These are phyloP conservation scores for Drosophila fulvimacula DNA, from an alignment of 2,888 invertebrate species.

Conservation along the genomic window DNA sequence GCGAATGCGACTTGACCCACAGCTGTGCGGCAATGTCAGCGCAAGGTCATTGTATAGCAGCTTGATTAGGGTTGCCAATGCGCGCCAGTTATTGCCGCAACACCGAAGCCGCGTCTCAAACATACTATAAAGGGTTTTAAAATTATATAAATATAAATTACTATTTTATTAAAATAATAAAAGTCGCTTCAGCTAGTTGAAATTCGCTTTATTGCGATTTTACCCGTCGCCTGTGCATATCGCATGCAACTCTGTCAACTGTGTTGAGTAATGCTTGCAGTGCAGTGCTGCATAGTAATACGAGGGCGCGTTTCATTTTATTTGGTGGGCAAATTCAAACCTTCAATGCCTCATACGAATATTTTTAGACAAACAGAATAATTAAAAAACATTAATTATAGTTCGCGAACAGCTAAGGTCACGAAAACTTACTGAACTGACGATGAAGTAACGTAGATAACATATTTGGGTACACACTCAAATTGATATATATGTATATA, in stretches of 20 bases:
- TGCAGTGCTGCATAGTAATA: conserved; percentile 22
- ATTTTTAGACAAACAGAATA: not conserved
- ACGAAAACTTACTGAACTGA: not conserved
- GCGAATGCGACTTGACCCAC: conserved; percentile 54
- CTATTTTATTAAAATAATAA: not conserved
- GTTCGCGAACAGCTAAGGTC: not conserved
- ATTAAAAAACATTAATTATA: not conserved
- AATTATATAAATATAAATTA: not conserved
- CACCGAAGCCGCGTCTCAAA: fast-evolving
- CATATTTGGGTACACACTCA: not conserved
- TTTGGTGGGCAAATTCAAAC: conserved; percentile 35
- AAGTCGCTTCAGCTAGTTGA: not conserved
- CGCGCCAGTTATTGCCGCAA: conserved; percentile 37
- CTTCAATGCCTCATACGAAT: too few species aligned
- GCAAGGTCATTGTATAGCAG: conserved; percentile 79
- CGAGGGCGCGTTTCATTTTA: not conserved
- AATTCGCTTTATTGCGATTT: conserved; percentile 5
- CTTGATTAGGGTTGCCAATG: conserved; percentile 64
- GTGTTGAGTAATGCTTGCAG: conserved; percentile 29
- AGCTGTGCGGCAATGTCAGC: conserved; percentile 82
- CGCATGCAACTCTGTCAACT: conserved; percentile 26
- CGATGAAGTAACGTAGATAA: not conserved
- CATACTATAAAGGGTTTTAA: fast-evolving
- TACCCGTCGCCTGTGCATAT: not conserved
- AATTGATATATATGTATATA: not conserved